Conservation (phyloP, 1,140 invertebrate species). For the Anthonomus grandis region DNA sequence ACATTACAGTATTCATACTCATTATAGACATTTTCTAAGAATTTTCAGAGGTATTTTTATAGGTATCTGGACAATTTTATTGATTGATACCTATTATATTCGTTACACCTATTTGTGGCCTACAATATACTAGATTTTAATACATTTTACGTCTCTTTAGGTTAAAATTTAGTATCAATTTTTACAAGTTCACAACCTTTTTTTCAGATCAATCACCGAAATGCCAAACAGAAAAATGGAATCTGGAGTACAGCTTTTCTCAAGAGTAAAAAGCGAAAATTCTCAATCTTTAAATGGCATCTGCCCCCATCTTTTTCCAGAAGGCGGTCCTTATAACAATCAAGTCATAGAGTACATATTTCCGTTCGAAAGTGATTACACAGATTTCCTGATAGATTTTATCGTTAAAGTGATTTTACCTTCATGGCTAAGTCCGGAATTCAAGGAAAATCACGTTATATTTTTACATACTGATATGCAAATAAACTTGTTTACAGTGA, state of each 20-base stretch:
- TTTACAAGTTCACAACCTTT: no score
- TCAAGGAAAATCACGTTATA: constrained; percentile 24
- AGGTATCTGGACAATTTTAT: no score
- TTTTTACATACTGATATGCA: constrained; percentile 28
- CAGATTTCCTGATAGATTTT: constrained; percentile 26
- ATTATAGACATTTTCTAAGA: no score
- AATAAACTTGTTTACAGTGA: constrained; percentile 29
- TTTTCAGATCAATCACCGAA: no score
- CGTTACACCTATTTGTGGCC: no score
- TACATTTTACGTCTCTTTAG: no score
- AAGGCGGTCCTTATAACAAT: constrained; percentile 22
- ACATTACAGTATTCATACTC: no score
- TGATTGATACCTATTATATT: no score
- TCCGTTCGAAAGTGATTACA: constrained; percentile 13
- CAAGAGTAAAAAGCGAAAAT: constrained; percentile 19
- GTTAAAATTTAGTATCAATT: no score
- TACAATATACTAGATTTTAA: no score
- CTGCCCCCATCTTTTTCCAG: constrained; percentile 24
- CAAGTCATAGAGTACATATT: constrained; percentile 25
- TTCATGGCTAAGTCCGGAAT: constrained; percentile 12
- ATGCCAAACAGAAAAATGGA: constrained; percentile 21
- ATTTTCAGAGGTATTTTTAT: no score
- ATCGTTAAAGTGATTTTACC: constrained; percentile 27
- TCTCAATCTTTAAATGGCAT: constrained; percentile 18
- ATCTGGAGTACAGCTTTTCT: constrained; percentile 32